Conservation (phyloP, 2,797 vertebrate genomes). For the Picus viridis region DNA sequence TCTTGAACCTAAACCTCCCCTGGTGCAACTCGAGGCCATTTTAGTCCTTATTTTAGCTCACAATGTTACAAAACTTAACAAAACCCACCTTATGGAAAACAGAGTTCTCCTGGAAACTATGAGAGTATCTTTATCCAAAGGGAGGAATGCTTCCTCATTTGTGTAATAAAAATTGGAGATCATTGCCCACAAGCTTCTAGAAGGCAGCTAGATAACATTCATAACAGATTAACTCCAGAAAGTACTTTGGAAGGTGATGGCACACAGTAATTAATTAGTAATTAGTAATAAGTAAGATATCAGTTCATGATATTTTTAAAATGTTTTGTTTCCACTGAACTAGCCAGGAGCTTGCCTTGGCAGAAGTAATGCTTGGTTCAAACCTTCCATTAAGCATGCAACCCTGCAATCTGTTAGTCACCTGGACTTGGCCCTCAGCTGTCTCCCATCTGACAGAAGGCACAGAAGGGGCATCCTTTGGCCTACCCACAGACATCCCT, state of each 20-base stretch:
- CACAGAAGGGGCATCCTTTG: neutral
- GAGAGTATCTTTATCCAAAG: neutral
- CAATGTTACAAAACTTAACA: neutral
- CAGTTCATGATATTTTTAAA: constrained; percentile 60
- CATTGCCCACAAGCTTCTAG: neutral
- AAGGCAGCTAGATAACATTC: constrained; percentile 33
- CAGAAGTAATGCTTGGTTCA: constrained; percentile 52
- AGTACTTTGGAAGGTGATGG: constrained; percentile 58
- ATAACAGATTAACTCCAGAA: constrained; percentile 55
- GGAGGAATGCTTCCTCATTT: neutral
- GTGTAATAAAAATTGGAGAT: neutral
- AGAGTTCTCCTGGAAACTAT: neutral
- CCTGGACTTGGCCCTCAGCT: neutral
- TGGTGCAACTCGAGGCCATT: no score
- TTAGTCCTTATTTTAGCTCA: neutral
- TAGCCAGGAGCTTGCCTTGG: constrained; percentile 53
- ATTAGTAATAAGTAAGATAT: constrained; percentile 70
- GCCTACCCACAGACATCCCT: neutral
- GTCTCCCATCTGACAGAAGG: neutral
- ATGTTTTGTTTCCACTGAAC: constrained; percentile 60
- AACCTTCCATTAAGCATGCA: constrained; percentile 24
- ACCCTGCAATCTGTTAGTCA: neutral
- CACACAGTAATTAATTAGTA: constrained; percentile 69
- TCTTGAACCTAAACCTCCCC: no score
- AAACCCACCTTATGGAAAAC: neutral